Evolutionary conservation across 2,113 vertebrate species (phyloP).

Genomic region (Sylvicapra grimmia): DNA sequence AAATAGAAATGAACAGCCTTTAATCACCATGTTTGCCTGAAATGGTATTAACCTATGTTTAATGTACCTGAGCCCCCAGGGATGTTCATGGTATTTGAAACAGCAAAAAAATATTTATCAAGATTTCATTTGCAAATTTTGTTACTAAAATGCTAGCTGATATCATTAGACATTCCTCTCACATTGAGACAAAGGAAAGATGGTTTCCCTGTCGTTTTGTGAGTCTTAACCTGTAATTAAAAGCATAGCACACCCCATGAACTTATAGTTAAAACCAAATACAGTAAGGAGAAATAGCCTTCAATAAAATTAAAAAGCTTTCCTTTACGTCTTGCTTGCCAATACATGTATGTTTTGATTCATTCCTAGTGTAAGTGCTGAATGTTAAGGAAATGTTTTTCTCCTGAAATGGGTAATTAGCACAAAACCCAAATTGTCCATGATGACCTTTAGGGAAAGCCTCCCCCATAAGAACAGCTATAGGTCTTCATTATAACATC

Average conservation of each 20-base stretch:
- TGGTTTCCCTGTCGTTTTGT: constrained; percentile 33
- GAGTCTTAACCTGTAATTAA: constrained; percentile 47
- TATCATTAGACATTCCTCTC: constrained; percentile 20
- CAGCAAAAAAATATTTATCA: constrained; percentile 27
- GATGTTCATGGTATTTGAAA: not conserved
- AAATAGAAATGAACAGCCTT: constrained; percentile 55
- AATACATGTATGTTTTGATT: constrained; percentile 33
- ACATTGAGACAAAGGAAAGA: constrained; percentile 12
- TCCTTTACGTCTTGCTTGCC: not conserved
- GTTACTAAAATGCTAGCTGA: constrained; percentile 16
- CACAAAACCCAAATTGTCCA: not conserved
- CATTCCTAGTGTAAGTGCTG: not conserved
- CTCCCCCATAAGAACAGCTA: not conserved
- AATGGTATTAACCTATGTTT: constrained; percentile 53
- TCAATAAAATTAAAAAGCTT: constrained; percentile 26
- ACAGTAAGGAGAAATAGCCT: constrained; percentile 26
- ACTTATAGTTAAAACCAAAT: constrained; percentile 25
- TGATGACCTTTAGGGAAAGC: not conserved
- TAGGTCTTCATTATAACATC: not conserved
- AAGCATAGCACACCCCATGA: not conserved
- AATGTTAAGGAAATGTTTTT: constrained; percentile 37
- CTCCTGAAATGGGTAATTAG: not conserved
- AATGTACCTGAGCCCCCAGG: constrained; percentile 5
- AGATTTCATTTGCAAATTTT: constrained; percentile 32
- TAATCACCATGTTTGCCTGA: constrained; percentile 46